Base-by-base conservation (phyloP, 2,113 vertebrate species). In the Paralichthys olivaceus region DNA sequence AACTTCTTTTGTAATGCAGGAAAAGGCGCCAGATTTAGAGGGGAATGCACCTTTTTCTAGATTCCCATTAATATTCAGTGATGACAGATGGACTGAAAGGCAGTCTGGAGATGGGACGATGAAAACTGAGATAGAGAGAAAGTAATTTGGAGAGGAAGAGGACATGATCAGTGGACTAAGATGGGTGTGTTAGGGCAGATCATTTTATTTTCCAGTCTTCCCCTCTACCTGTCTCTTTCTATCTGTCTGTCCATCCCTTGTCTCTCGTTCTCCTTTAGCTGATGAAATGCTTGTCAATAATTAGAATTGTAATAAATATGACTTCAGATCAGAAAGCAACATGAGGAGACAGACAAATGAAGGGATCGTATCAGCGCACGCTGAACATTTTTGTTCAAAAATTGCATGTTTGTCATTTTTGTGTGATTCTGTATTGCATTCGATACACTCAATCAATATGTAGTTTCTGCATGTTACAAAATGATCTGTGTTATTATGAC, bases 1-100 rank as follows among this genome's bases (percentile, higher is more conserved):
- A 68, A 40, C 54, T 60, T 69, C 43, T 79, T 83, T 69, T 68
- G 37, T 73, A 74, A 55, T 14, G 47, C n/a, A 53, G 69, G 57
- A 29, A 57, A 70, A 55, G 17, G 40, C 66, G 68, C 17, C 34
- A 56, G 51, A 66, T 79, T 74, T 73, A 43, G 60, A 78, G 4
- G 28, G 68, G 49, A 67, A 26, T 65, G 71, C 53, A 58, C 55
- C 55, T 43, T 79, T 78, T 73, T 74, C 47, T 78, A 29, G 14
- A 57, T 8, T 15, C 49, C 49, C 37, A 45, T 71, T 69, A 47
- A 67, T 61, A 58, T 69, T 54, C 32, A 56, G 67, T 51, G 63
- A 69, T 47, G 43, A 17, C 1, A 17, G 29, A 62, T 15, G 15
- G 63, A 49, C 22, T 19, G 34, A 29, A 54, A n/a, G 53, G 62